phyloP scores from a whole-genome alignment of 2,113 vertebrate species.

The Elaphurus davidianus region DNA sequence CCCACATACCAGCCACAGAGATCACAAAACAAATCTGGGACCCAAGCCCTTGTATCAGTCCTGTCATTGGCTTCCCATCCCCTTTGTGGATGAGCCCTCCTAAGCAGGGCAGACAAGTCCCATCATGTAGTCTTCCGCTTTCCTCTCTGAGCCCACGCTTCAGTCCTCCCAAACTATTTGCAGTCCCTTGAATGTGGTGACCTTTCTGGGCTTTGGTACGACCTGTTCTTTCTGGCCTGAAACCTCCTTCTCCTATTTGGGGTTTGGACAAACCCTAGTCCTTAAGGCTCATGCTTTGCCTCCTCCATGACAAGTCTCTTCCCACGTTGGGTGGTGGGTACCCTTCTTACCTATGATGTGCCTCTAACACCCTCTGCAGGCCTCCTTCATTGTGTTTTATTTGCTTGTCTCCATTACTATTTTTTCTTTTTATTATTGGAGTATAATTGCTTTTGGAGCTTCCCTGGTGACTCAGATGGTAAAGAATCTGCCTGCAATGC shows the following conservation, averaged over 20 bases:
- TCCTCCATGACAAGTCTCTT: background rate
- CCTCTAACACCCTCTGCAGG: background rate
- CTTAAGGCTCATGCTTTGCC: background rate
- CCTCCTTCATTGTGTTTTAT: background rate
- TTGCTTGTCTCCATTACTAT: background rate
- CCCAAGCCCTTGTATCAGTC: background rate
- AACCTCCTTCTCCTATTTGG: background rate
- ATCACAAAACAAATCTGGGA: background rate
- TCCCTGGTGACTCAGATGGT: background rate
- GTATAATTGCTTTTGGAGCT: background rate
- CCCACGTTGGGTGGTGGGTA: background rate
- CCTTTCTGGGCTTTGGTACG: background rate
- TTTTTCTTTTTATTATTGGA: background rate
- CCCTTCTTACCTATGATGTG: background rate
- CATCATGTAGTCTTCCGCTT: too few relatives aligned
- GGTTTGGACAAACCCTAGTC: background rate
- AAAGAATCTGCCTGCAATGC: background rate
- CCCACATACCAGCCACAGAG: background rate
- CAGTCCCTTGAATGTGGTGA: background rate
- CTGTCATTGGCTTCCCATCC: background rate
- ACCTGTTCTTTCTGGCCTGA: background rate
- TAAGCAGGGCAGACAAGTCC: background rate
- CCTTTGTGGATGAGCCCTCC: background rate
- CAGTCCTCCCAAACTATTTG: background rate
- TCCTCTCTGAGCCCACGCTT: accelerated